phyloP scores from a whole-genome alignment of 1,140 invertebrate species.

The Drosophila murphyi region DNA sequence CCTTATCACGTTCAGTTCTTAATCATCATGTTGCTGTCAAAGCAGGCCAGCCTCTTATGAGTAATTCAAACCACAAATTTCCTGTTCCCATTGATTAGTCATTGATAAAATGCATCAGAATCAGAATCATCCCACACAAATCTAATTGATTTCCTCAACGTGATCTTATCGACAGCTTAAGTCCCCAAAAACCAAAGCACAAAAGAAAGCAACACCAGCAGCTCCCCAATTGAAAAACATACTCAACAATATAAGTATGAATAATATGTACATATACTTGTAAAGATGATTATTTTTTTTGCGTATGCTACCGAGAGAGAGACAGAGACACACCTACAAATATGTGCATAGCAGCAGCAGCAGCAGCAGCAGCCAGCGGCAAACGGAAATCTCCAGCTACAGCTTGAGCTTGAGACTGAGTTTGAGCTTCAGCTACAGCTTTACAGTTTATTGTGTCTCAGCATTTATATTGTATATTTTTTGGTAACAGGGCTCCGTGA shows the following conservation, averaged over 20 bases:
- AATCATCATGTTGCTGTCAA: background rate
- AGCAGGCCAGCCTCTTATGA: background rate
- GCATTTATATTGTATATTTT: constrained; percentile 12
- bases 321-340: constrained; percentile 42
- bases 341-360: constrained; percentile 6
- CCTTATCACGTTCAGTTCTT: too few relatives aligned
- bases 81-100: constrained; percentile 28
- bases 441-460: constrained; percentile 9
- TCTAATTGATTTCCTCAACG: constrained; percentile 62
- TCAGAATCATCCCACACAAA: background rate
- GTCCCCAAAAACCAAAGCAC: background rate
- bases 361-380: constrained; percentile 1
- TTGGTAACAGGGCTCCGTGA: background rate
- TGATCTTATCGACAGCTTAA: constrained; percentile 17
- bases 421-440: constrained; percentile 35
- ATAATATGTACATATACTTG: constrained; percentile 15
- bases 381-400: constrained; percentile 33
- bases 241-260: constrained; percentile 17
- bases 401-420: constrained; percentile 17
- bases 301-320: constrained; percentile 3
- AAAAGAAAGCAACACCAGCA: constrained; percentile 67
- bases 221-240: constrained; percentile 27
- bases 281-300: constrained; percentile 8
- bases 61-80: constrained; percentile 8
- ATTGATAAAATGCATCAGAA: constrained; percentile 21